A percentile compares a stretch with the other conserved stretches of the same genome.
These are phyloP conservation scores for Paramisgurnus dabryanus DNA, from an alignment of 2,113 vertebrate genomes.

Conservation along the genomic window DNA sequence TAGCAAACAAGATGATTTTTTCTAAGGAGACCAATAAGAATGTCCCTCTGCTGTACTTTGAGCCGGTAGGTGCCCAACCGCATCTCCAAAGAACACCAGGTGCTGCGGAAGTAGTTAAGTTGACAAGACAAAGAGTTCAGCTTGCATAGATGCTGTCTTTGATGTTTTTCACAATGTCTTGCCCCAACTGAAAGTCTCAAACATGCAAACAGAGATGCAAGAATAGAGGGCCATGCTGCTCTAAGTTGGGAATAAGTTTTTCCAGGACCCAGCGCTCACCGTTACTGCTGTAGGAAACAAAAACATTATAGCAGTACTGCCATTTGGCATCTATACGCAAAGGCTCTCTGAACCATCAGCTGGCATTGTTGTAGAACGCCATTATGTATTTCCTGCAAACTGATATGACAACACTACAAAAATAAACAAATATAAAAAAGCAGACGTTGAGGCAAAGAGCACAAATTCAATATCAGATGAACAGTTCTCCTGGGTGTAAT, in stretches of 20 bases:
- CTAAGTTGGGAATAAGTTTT: conserved; percentile 64
- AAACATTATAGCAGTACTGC: conserved; percentile 70
- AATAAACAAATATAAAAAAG: conserved; percentile 30
- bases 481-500: too few species aligned
- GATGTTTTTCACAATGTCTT: conserved; percentile 72
- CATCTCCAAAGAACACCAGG: too few species aligned
- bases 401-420: conserved; percentile 54
- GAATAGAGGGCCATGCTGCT: background rate
- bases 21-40: too few species aligned
- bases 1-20: too few species aligned
- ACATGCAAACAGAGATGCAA: conserved; percentile 75
- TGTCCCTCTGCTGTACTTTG: too few species aligned
- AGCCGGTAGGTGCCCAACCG: too few species aligned
- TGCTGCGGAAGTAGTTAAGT: too few species aligned
- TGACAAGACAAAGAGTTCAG: conserved; percentile 58
- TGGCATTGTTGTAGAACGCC: conserved; percentile 67
- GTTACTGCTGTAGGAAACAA: conserved; percentile 67
- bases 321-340: conserved; percentile 56
- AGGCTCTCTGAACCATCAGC: conserved; percentile 56
- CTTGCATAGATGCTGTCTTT: conserved; percentile 74
- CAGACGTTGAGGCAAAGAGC: too few species aligned
- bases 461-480: too few species aligned
- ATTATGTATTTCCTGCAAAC: conserved; percentile 53
- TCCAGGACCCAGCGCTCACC: conserved; percentile 71
- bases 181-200: conserved; percentile 68